Evolutionary conservation across 2,797 vertebrate species (phyloP), one percentile per base, ranked within the genome.

Genomic region (Molossus molossus): DNA sequence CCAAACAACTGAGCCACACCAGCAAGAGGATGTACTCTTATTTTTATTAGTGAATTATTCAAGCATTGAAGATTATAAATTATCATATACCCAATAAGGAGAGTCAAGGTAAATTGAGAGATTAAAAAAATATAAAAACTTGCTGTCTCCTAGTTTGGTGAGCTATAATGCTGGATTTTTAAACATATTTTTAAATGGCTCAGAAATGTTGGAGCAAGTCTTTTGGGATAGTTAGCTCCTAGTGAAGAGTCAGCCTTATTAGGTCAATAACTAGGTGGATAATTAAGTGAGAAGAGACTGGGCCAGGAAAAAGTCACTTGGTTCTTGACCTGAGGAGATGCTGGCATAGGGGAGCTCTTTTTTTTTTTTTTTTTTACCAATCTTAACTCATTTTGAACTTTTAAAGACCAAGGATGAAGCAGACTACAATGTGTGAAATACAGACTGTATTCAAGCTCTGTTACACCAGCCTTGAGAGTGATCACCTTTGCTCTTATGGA

Each of bases 171-270:
- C 62, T 84, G 10, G 18, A 79, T 21, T 58, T 65, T 57, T 67
- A 91, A 76, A 29, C 21, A 17, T 89, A 33, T 37, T 55, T 86
- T 73, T 82, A 87, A 82, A 76, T 92, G 40, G 10, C 20, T 87
- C 50, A 6, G 27, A 45, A 76, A 87, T 60, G 55, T 50, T 45
- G 40, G 20, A 53, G n/a, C 40, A 76, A 87, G 1, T 20, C 53
- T 69, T 76, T 69, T 67, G 40, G 3, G 12, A 23, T 45, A 50
- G 37, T 20, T 91, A 73, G 25, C 15, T 55, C 2, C 25, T 13
- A 29, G 21, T 20, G 20, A 80, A 57, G 57, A 73, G 33, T 6
- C n/a, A 76, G 62, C 3, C 45, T 85, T 37, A 29, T 77, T 77
- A 72, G 12, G 2, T 90, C 27, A 73, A 65, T 91, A 87, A 50